phyloP scores from a whole-genome alignment of 1,140 invertebrate genomes.

The Drosophila albomicans region DNA sequence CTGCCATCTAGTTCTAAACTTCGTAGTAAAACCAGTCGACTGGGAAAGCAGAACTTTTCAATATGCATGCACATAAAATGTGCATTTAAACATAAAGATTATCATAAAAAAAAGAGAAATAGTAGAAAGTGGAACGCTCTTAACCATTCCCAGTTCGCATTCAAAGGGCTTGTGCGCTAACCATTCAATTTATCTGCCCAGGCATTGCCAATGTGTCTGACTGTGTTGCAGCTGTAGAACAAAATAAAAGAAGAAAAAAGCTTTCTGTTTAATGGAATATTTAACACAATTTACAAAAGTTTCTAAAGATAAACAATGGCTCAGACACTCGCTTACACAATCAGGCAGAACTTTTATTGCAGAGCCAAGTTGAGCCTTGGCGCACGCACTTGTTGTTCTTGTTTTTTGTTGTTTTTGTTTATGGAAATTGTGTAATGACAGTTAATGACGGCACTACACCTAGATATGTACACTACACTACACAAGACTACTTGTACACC shows the following conservation, averaged over 20 bases:
- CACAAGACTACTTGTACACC: constrained; percentile 1
- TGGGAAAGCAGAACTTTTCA: constrained; percentile 48
- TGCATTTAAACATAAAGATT: constrained; percentile 75
- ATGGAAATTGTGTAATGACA: constrained; percentile 82
- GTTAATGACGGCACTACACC: constrained; percentile 76
- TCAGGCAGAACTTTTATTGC: constrained; percentile 62
- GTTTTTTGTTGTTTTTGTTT: constrained; percentile 51
- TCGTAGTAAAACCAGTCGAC: constrained; percentile 57
- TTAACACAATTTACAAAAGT: constrained; percentile 83
- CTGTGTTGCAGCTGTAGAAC: constrained; percentile 42
- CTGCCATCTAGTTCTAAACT: constrained; percentile 29
- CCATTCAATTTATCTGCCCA: constrained; percentile 59
- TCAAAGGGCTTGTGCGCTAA: constrained; percentile 34
- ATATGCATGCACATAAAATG: constrained; percentile 47
- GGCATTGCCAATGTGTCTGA: constrained; percentile 47
- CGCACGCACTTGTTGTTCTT: constrained; percentile 21
- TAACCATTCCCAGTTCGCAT: not conserved
- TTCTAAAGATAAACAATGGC: constrained; percentile 78
- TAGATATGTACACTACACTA: constrained; percentile 37
- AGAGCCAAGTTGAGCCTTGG: constrained; percentile 13
- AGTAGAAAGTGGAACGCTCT: not conserved
- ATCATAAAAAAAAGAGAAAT: constrained; percentile 63
- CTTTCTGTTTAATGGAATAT: constrained; percentile 83
- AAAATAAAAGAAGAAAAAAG: constrained; percentile 47
- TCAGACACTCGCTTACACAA: constrained; percentile 57